These are phyloP conservation scores for Thamnaconus septentrionalis DNA, from an alignment of 2,113 vertebrate species.

Conservation along the genomic window DNA sequence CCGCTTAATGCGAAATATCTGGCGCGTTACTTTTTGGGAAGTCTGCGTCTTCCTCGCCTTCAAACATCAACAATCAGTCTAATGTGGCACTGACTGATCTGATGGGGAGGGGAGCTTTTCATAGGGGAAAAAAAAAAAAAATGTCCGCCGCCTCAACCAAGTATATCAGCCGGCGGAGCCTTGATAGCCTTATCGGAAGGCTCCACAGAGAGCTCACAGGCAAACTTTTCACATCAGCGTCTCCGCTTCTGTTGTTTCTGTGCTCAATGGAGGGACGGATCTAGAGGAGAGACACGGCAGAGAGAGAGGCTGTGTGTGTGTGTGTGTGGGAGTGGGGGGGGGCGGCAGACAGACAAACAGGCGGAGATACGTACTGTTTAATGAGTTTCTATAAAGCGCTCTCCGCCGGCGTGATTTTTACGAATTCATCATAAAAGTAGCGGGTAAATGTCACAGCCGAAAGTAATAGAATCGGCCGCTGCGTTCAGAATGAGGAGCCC, in stretches of 20 bases:
- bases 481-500: slow-evolving; percentile 52
- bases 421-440: slow-evolving; percentile 70
- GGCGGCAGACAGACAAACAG: slow-evolving; percentile 39
- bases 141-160: slow-evolving; percentile 28
- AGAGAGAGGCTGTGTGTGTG: slow-evolving; percentile 20
- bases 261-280: slow-evolving; percentile 36
- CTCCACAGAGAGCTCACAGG: slow-evolving; percentile 64
- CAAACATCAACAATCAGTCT: slow-evolving; percentile 43
- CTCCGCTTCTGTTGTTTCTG: slow-evolving; percentile 58
- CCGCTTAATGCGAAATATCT: neutral
- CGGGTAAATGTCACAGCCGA: slow-evolving; percentile 66
- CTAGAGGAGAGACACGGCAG: too few species aligned
- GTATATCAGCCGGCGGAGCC: slow-evolving; percentile 58
- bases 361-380: slow-evolving; percentile 59
- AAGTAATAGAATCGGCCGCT: slow-evolving; percentile 43
- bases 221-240: slow-evolving; percentile 66
- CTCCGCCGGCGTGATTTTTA: slow-evolving; percentile 57
- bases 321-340: slow-evolving; percentile 8
- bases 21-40: slow-evolving; percentile 17
- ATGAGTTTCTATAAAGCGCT: slow-evolving; percentile 68
- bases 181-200: slow-evolving; percentile 69
- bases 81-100: slow-evolving; percentile 57
- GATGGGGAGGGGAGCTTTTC: slow-evolving; percentile 7
- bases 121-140: slow-evolving; percentile 40
- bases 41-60: slow-evolving; percentile 2